Percentiles rank a stretch among this genome's conserved stretches.
Evolutionary conservation across 1,140 invertebrate genomes (phyloP).

Genomic region (Pomacea maculata): DNA sequence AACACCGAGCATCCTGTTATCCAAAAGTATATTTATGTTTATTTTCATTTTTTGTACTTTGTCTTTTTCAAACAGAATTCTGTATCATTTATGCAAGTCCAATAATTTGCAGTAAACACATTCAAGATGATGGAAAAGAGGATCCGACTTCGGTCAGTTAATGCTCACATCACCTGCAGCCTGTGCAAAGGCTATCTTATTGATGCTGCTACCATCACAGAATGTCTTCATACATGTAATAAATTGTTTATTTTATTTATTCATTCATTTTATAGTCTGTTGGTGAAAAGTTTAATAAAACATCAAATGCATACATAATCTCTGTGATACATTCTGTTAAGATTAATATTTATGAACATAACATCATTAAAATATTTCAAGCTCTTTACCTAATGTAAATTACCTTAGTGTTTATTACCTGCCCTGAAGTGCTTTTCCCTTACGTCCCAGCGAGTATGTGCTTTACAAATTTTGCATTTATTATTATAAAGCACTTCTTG

Average conservation of each 20-base stretch:
- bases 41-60: no score
- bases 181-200: constrained; percentile 68
- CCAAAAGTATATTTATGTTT: background rate
- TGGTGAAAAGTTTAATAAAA: background rate
- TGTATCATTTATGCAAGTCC: background rate
- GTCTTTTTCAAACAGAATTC: background rate
- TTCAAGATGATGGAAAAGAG: constrained; percentile 56
- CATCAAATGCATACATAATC: background rate
- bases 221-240: constrained; percentile 69
- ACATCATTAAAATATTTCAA: background rate
- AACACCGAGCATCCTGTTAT: background rate
- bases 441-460: no score
- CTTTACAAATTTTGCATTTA: no score
- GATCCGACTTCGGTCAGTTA: constrained; percentile 56
- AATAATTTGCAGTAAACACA: background rate
- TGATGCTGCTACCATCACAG: constrained; percentile 68
- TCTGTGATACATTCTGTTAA: background rate
- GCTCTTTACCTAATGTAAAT: no score
- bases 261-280: background rate
- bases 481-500: no score
- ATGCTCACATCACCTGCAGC: constrained; percentile 62
- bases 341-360: background rate
- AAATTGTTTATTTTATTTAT: constrained; percentile 17
- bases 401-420: no score
- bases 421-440: no score